Evolutionary conservation across 2,797 vertebrate species (phyloP).

Genomic region (Semotilus atromaculatus): DNA sequence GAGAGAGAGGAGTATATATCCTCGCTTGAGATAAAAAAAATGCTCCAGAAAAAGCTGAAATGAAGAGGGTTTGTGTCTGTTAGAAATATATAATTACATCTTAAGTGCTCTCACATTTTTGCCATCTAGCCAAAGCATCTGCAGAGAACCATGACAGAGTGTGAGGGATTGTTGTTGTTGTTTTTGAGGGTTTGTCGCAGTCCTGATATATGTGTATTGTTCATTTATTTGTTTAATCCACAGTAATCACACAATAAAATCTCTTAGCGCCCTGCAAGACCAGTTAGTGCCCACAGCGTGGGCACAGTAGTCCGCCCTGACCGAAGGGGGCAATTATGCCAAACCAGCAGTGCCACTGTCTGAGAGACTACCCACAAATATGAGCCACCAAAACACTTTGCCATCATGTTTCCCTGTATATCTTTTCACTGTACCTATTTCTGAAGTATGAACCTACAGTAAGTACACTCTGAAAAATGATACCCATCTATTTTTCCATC

Average conservation of each 20-base stretch:
- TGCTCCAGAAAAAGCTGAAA: constrained; percentile 47
- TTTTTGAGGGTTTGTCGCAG: constrained; percentile 44
- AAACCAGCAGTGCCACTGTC: constrained; percentile 52
- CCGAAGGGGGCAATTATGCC: constrained; percentile 48
- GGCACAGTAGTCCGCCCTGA: constrained; percentile 30
- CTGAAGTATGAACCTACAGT: constrained; percentile 5
- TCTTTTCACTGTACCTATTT: constrained; percentile 36
- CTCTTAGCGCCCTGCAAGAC: constrained; percentile 16
- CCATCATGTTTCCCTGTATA: constrained; percentile 40
- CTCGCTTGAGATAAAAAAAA: constrained; percentile 37
- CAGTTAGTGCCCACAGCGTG: constrained; percentile 45
- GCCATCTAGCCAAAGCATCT: constrained; percentile 45
- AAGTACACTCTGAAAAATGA: constrained; percentile 25
- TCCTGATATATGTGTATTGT: not conserved
- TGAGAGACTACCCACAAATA: constrained; percentile 48
- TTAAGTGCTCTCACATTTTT: constrained; percentile 56
- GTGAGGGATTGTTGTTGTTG: constrained; percentile 38
- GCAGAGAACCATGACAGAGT: constrained; percentile 37
- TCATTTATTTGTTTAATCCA: constrained; percentile 16
- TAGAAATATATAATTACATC: constrained; percentile 58
- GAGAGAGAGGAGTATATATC: constrained; percentile 32
- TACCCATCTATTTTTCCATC: constrained; percentile 27
- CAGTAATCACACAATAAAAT: constrained; percentile 8
- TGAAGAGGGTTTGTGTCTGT: constrained; percentile 55
- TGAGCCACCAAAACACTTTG: constrained; percentile 39